These are phyloP conservation scores for Drosophila borealis DNA, from an alignment of 2,888 invertebrate species.

Conservation along the genomic window DNA sequence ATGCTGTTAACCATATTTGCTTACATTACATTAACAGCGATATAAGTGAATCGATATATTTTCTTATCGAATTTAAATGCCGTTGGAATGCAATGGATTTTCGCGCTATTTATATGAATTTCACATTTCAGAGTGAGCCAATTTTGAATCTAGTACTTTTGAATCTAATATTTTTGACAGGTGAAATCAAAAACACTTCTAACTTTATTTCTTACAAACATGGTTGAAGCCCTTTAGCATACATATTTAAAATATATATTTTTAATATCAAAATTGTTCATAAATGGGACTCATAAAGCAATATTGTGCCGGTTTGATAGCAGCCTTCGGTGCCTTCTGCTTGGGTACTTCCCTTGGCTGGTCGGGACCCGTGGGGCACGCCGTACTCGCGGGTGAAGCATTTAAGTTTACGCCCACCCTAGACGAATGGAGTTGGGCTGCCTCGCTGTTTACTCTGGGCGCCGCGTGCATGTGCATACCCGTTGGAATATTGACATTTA, in stretches of 20 bases:
- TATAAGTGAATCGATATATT: background rate
- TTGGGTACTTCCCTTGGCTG: conserved; percentile 62
- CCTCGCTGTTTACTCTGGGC: conserved; percentile 89
- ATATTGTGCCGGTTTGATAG: conserved; percentile 50
- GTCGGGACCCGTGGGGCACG: conserved; percentile 55
- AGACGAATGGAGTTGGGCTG: conserved; percentile 88
- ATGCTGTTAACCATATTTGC: background rate
- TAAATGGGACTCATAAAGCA: conserved; percentile 38
- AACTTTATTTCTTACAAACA: no score
- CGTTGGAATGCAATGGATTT: background rate
- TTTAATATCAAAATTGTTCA: background rate
- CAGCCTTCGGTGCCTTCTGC: conserved; percentile 54
- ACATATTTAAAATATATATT: background rate
- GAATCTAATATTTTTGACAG: background rate
- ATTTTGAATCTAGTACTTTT: background rate
- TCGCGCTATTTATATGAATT: background rate
- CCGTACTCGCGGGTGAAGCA: background rate
- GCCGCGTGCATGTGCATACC: conserved; percentile 89
- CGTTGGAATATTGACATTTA: conserved; percentile 86
- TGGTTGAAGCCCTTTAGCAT: no score
- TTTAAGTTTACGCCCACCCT: conserved; percentile 85
- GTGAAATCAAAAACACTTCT: no score
- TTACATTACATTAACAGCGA: background rate
- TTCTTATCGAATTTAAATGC: background rate
- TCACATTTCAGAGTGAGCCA: background rate